Conservation (phyloP, 2,113 vertebrate genomes). For the Halichoeres trimaculatus region DNA sequence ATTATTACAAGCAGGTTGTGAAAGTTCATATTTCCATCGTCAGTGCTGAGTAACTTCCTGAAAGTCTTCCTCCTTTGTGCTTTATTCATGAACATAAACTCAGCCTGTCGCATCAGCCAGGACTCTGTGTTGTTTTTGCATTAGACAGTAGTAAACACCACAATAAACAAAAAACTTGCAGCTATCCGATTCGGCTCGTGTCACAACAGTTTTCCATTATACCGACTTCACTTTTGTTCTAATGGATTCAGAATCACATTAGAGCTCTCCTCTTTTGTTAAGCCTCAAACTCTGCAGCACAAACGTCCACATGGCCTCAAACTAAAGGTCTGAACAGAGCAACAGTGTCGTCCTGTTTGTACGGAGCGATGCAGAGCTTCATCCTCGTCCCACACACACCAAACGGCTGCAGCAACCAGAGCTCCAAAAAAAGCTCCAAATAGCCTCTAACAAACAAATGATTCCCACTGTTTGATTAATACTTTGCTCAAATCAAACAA, state of each 20-base stretch:
- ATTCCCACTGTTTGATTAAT: too few species aligned
- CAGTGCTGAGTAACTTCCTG: background rate
- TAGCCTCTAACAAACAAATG: too few species aligned
- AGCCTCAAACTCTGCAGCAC: background rate
- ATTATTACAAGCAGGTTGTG: slow-evolving; percentile 42
- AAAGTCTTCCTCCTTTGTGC: slow-evolving; percentile 19
- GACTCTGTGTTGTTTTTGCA: background rate
- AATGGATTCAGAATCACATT: slow-evolving; percentile 73
- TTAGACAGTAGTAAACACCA: background rate
- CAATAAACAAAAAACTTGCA: slow-evolving; percentile 30
- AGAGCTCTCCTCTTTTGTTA: slow-evolving; percentile 81
- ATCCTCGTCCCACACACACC: background rate
- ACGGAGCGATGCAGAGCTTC: background rate
- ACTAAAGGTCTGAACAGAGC: background rate
- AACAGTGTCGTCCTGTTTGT: background rate
- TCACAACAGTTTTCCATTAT: slow-evolving; percentile 17
- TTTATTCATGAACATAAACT: slow-evolving; percentile 33
- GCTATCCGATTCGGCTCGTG: slow-evolving; percentile 27
- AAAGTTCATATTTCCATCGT: slow-evolving; percentile 29
- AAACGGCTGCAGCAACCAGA: too few species aligned
- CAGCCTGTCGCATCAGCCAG: slow-evolving; percentile 26
- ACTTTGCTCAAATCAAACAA: too few species aligned
- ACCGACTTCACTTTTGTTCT: slow-evolving; percentile 70
- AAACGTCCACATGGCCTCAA: background rate
- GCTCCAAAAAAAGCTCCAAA: too few species aligned